A percentile compares a stretch with the other conserved stretches of the same genome.
Evolutionary conservation across 2,888 invertebrate genomes (phyloP).

Genomic region (Diarsia mendica): DNA sequence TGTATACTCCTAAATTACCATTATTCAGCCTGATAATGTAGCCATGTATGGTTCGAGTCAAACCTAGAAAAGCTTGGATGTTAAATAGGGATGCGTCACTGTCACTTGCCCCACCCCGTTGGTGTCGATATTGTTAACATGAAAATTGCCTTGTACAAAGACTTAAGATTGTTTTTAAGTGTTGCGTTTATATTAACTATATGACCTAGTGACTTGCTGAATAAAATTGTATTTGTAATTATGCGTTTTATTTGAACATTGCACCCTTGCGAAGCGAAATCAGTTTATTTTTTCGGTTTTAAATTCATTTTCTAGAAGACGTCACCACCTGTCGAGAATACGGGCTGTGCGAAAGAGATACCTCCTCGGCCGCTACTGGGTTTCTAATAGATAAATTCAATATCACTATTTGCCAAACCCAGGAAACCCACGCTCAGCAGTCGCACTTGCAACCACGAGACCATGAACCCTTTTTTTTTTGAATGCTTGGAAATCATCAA

Average conservation of each 20-base stretch:
- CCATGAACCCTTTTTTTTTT: too few species aligned
- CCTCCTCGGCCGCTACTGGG: too few species aligned
- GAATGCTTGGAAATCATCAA: too few species aligned
- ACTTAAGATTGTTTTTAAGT: constrained; percentile 83
- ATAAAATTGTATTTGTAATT: constrained; percentile 80
- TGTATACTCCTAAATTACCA: not conserved
- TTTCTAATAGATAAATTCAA: too few species aligned
- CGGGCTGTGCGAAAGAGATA: too few species aligned
- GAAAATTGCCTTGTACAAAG: constrained; percentile 87
- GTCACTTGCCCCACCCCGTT: constrained; percentile 46
- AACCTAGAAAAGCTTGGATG: not conserved
- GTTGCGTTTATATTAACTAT: constrained; percentile 83
- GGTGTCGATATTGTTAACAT: constrained; percentile 70
- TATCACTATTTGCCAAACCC: too few species aligned
- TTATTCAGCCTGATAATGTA: not conserved
- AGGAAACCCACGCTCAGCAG: too few species aligned
- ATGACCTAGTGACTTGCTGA: constrained; percentile 80
- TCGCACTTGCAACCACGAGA: too few species aligned
- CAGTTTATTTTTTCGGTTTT: too few species aligned
- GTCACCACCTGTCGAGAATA: too few species aligned
- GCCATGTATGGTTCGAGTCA: not conserved
- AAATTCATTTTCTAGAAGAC: too few species aligned
- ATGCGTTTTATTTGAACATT: constrained; percentile 62
- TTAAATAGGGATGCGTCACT: not conserved
- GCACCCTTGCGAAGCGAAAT: too few species aligned